phyloP scores from a whole-genome alignment of 2,797 vertebrate species.

The Gambelia wislizenii region DNA sequence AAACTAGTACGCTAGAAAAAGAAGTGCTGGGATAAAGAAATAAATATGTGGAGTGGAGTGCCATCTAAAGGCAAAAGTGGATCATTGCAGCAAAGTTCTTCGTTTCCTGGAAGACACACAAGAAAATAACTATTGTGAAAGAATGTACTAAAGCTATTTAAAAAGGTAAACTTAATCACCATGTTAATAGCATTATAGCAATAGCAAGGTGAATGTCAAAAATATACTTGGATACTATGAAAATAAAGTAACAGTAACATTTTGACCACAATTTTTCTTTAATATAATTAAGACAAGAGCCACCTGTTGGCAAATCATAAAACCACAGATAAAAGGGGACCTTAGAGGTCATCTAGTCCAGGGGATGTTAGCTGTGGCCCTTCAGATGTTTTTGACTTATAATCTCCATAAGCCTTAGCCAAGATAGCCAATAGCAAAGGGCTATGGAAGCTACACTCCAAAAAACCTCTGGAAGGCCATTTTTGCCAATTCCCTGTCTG shows the following conservation, averaged over 20 bases:
- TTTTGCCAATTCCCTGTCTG: neutral
- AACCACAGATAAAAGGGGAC: neutral
- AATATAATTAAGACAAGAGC: constrained; percentile 8
- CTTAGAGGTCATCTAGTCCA: neutral
- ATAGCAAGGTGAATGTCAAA: neutral
- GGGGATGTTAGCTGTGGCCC: neutral
- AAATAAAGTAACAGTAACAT: constrained; percentile 15
- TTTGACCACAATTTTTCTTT: constrained; percentile 39
- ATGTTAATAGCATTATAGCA: neutral
- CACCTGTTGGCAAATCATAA: constrained; percentile 34
- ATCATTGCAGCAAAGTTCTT: constrained; percentile 37
- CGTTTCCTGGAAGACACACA: neutral
- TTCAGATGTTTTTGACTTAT: neutral
- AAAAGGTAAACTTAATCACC: neutral
- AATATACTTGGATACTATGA: constrained; percentile 17
- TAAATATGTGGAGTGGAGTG: constrained; percentile 69
- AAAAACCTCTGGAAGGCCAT: neutral
- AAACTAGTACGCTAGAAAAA: neutral
- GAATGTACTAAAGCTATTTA: constrained; percentile 50
- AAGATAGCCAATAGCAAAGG: neutral
- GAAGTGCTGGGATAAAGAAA: neutral
- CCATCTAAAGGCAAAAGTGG: constrained; percentile 76
- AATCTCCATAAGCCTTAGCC: neutral
- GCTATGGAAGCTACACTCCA: neutral
- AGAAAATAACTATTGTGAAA: constrained; percentile 30